Evolutionary conservation across 2,797 vertebrate genomes (phyloP).

Genomic region (Tokudaia tokunoshimensis): DNA sequence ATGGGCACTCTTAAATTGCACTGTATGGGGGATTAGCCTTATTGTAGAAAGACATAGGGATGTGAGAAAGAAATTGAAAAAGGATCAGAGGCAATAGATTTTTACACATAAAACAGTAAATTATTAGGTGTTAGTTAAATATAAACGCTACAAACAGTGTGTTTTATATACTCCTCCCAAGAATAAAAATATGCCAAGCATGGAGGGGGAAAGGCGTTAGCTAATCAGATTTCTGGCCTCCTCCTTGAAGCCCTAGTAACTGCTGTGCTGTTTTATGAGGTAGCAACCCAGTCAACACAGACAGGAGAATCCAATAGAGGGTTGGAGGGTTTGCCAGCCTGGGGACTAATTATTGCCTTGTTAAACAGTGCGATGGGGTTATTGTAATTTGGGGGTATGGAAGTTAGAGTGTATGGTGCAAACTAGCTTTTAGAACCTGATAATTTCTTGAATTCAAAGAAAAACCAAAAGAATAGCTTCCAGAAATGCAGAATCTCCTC

Average conservation of each 20-base stretch:
- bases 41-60: conserved; percentile 64
- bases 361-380: conserved; percentile 63
- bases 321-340: neutral
- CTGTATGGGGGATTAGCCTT: conserved; percentile 22
- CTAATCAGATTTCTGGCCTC: conserved; percentile 64
- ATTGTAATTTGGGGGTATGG: conserved; percentile 43
- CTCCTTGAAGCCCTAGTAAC: neutral
- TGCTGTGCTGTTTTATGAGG: conserved; percentile 42
- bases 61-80: conserved; percentile 74
- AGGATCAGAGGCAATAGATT: conserved; percentile 71
- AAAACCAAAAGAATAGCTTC: conserved; percentile 39
- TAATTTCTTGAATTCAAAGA: conserved; percentile 56
- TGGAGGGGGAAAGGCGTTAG: conserved; percentile 59
- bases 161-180: conserved; percentile 84
- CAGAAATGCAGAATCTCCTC: neutral
- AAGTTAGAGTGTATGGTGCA: conserved; percentile 33
- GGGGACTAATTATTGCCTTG: conserved; percentile 56
- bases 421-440: conserved; percentile 62
- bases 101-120: conserved; percentile 67
- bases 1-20: conserved; percentile 28
- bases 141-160: conserved; percentile 80
- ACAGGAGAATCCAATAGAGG: conserved; percentile 10
- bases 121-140: conserved; percentile 85
- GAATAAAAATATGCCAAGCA: conserved; percentile 84
- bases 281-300: conserved; percentile 37